Conservation (phyloP, 2,888 invertebrate genomes). For the Protula sp. region DNA sequence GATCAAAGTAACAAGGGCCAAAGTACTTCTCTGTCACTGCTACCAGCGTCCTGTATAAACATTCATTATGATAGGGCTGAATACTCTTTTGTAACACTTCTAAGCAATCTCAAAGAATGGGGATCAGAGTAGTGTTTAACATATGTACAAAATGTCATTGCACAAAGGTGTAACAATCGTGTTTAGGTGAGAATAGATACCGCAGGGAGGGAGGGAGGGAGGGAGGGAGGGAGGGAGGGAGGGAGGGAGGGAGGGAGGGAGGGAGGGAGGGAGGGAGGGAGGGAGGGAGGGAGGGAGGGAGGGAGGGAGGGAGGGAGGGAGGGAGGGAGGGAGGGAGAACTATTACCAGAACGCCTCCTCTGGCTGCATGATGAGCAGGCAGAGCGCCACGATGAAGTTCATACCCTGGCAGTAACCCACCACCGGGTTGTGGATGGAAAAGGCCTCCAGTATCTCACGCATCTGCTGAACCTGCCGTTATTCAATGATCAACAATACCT, state of each 20-base stretch:
- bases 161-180: not conserved
- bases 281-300: too few relatives aligned
- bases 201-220: too few relatives aligned
- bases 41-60: conserved; percentile 55
- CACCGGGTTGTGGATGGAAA: conserved; percentile 57
- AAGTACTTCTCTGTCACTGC: conserved; percentile 58
- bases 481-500: not conserved
- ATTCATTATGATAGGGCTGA: too few relatives aligned
- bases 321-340: too few relatives aligned
- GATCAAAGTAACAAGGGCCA: conserved; percentile 56
- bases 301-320: too few relatives aligned
- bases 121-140: too few relatives aligned
- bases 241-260: too few relatives aligned
- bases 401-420: conserved; percentile 60
- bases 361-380: conserved; percentile 56
- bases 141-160: not conserved
- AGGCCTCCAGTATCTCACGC: conserved; percentile 57
- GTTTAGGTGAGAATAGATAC: too few relatives aligned
- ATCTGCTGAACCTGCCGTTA: conserved; percentile 53
- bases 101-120: too few relatives aligned
- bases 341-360: conserved; percentile 59
- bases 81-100: too few relatives aligned
- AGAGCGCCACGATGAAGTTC: conserved; percentile 58
- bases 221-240: too few relatives aligned
- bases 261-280: too few relatives aligned